Evolutionary conservation across 2,797 vertebrate genomes (phyloP), one percentile per base, ranked within the genome.

Genomic region (Cyprinella venusta): DNA sequence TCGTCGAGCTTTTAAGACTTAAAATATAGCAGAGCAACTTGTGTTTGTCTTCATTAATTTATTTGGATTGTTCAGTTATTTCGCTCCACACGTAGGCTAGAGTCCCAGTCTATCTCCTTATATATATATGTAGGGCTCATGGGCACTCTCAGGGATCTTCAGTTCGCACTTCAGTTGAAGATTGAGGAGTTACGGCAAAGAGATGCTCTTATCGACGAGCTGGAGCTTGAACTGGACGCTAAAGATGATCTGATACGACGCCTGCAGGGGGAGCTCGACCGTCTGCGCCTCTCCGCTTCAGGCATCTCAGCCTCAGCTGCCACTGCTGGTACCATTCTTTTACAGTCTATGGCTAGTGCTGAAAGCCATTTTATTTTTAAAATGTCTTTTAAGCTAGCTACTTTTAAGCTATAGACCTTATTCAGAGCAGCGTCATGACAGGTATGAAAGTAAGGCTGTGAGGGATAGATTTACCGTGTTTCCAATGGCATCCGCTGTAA

Each of bases 161-260:
- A 96, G 81, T 96, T 94, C 87, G 94, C 95, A 52, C 89, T 96
- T 72, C 95, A 95, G 83, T 88, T 95, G 30, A 96, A 96, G 89
- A 94, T 96, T 8, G 94, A 96, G 87, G 95, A 96, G 93, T 93
- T 96, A 68, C 93, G 94, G n/a, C 95, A 96, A 88, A 91, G 95
- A 67, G 95, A 96, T 90, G 92, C 94, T 0, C 91, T 96, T 5
- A 96, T 96, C 72, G 95, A 96, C 76, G 95, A 95, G 88, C 88
- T 96, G 26, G 95, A 96, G 88, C 88, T 95, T 72, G 95, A 96
- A 88, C 84, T 96, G 79, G 95, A 96, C 38, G 92, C 95, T 12
- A 96, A 96, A 88, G 95, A 96, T 81, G 95, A 96, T 77, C 93
- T 96, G 50, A 96, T 96, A 56, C 93, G 93, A n/a, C 93, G 94